Conservation (phyloP, 2,113 vertebrate genomes). For the Strix aluco region DNA sequence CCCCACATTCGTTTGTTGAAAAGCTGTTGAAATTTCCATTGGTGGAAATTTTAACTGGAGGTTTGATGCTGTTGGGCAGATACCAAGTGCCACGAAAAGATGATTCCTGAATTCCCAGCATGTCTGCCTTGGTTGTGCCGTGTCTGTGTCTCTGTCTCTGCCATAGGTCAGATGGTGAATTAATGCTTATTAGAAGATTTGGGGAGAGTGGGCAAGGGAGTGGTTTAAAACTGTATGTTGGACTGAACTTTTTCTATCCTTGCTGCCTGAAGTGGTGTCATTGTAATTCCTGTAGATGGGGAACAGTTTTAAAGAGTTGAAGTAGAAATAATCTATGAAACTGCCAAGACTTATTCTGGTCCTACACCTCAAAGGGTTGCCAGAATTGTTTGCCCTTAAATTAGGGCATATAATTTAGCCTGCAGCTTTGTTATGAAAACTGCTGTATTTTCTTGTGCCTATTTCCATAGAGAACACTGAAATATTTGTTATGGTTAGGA, state of each 20-base stretch:
- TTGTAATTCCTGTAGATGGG: not conserved
- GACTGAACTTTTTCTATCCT: not conserved
- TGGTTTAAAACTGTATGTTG: not conserved
- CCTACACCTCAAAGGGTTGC: rapidly evolving
- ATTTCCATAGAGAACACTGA: not conserved
- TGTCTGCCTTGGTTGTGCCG: not conserved
- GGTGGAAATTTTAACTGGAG: not conserved
- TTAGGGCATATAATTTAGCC: not conserved
- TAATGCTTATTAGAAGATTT: not conserved
- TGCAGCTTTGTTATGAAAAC: not conserved
- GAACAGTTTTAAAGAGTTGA: not conserved
- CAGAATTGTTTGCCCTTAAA: not conserved
- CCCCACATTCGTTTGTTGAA: not conserved
- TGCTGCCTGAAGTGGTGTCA: not conserved
- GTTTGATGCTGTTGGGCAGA: not conserved
- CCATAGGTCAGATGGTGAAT: not conserved
- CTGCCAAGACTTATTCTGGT: not conserved
- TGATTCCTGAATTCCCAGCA: not conserved
- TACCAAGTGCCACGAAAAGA: not conserved
- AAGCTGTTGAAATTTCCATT: not conserved
- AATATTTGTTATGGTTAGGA: not conserved
- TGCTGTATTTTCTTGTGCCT: not conserved
- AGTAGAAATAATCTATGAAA: not conserved
- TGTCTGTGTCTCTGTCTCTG: not conserved
- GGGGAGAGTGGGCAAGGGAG: not conserved